Evolutionary conservation across 2,797 vertebrate genomes (phyloP), one percentile per base, ranked within the genome.

Genomic region (Acomys russatus): DNA sequence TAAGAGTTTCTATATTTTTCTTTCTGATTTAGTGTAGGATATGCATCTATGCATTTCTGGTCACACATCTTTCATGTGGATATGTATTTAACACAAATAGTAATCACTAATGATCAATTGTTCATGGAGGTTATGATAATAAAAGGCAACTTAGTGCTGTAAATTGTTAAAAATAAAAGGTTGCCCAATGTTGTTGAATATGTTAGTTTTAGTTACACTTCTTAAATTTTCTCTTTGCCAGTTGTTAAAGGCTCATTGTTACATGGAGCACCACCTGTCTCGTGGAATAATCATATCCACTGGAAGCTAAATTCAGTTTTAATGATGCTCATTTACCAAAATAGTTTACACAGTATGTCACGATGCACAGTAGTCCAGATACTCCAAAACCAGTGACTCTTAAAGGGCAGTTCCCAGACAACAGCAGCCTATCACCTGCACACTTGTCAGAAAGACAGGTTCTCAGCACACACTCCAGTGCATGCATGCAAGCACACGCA

Each of bases 291-390:
- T 83, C 20, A 76, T 79, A 78, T 89, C 77, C 30, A 66, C 0
- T 44, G 54, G 90, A 51, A 76, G 33, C 77, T 49, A 54, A 68
- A 73, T 76, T 90, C 88, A 76, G 63, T 87, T 87, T 78, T 88
- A 96, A n/a, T 93, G 93, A 85, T 74, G 49, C 56, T 95, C 79
- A 71, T 92, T 95, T 78, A 51, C 91, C 56, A 74, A 71, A 92
- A 35, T 64, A n/a, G 35, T n/a, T 73, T 91, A 51, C 63, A 95
- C 79, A 63, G 94, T 87, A 93, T 30, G 44, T 76, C 12, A 28
- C 8, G 64, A 59, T 66, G 71, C 11, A 28, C 30, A 83, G 38
- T 2, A 1, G 87, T 92, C 56, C 38, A n/a, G 74, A 80, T 63
- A 66, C 78, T 73, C 64, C 71, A 44, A 66, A 88, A 15, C 9